Evolutionary conservation across 1,140 invertebrate species (phyloP).

Genomic region (Drosophila jambulina): DNA sequence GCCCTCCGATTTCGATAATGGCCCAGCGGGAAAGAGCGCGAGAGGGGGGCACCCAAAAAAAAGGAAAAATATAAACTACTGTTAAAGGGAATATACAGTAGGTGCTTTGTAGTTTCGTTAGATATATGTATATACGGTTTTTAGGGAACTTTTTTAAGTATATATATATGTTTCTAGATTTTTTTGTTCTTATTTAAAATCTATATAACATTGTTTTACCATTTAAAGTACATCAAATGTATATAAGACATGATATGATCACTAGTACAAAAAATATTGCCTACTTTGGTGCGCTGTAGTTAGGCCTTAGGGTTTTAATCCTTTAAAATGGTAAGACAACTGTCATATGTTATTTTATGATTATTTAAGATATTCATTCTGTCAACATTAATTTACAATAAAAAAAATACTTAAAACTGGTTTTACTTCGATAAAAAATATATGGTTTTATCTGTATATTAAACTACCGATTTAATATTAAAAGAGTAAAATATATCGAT

Average conservation of each 20-base stretch:
- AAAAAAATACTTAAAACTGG: no score
- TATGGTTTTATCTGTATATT: no score
- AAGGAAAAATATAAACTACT: constrained; percentile 7
- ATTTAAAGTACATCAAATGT: background rate
- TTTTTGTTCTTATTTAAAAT: background rate
- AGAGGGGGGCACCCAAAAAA: constrained; percentile 48
- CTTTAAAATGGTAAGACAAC: background rate
- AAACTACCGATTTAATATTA: no score
- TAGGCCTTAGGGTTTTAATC: background rate
- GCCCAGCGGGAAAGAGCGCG: constrained; percentile 54
- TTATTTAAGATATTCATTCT: background rate
- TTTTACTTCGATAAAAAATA: no score
- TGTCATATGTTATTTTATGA: background rate
- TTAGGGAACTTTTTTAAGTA: no score
- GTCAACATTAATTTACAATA: no score
- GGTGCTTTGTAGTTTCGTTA: background rate
- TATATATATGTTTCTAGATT: background rate
- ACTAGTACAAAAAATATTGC: background rate
- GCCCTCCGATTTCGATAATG: constrained; percentile 55
- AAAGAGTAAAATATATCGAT: no score
- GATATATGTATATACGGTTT: background rate
- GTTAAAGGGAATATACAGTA: constrained; percentile 28
- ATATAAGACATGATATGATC: background rate
- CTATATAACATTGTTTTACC: background rate
- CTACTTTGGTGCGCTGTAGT: background rate